Conservation (phyloP, 2,888 invertebrate genomes). For the Nematopogon swammerdamellus region DNA sequence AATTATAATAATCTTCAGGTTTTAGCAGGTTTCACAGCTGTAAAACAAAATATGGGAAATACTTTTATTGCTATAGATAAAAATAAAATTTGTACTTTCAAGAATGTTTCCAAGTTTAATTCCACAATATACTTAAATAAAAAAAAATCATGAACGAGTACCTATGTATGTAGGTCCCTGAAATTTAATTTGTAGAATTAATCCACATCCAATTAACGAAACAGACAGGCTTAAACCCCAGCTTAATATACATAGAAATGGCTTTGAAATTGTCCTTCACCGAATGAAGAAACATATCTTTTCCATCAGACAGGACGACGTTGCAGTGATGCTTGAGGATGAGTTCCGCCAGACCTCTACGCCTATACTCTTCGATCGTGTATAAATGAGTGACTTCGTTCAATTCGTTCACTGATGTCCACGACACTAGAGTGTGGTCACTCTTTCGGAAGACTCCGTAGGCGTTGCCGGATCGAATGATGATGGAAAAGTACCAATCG, state of each 20-base stretch:
- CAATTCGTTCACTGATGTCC: constrained; percentile 16
- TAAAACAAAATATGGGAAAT: too few species aligned
- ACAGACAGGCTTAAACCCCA: constrained; percentile 12
- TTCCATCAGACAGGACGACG: constrained; percentile 4
- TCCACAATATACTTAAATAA: too few species aligned
- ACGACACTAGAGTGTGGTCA: constrained; percentile 12
- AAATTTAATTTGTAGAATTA: too few species aligned
- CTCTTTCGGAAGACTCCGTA: constrained; percentile 14
- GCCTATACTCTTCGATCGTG: constrained; percentile 14
- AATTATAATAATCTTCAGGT: too few species aligned
- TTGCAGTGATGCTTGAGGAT: constrained; percentile 10
- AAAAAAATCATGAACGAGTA: too few species aligned
- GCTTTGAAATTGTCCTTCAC: constrained; percentile 8
- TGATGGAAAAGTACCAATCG: constrained; percentile 11
- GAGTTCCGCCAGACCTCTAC: constrained; percentile 12
- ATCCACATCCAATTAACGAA: too few species aligned
- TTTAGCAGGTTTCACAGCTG: too few species aligned
- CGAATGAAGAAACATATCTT: constrained; percentile 9
- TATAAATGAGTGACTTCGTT: constrained; percentile 15
- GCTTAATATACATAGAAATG: constrained; percentile 9
- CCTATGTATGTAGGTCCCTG: too few species aligned
- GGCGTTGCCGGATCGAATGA: constrained; percentile 13
- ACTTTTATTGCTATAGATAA: too few species aligned
- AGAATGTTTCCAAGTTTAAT: too few species aligned
- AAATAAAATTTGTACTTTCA: too few species aligned